Evolutionary conservation across 2,797 vertebrate genomes (phyloP), one percentile per base, ranked within the genome.

Genomic region (Agapornis canus): DNA sequence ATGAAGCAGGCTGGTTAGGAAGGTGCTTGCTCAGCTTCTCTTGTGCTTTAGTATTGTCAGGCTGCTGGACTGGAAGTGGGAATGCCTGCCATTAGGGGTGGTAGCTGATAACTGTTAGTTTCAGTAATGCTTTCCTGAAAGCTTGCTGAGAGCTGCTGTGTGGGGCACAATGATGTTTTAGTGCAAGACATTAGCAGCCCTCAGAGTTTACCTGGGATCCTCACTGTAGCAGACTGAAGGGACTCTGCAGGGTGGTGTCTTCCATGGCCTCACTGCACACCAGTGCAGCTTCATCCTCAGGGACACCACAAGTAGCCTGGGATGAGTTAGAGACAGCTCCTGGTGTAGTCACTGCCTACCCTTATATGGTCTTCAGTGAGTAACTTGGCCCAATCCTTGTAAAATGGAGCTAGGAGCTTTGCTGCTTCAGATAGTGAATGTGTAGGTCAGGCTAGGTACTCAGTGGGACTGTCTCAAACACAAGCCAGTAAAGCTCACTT

Each of bases 81-180:
- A 70, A 42, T 2, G 0, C 27, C 37, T 13, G 27, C 21, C 52
- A 2, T 11, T 39, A 13, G 35, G 3, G 29, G 9, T 37, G 11
- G 37, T 13, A 63, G 10, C 12, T 21, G 18, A 18, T 60, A 4
- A 4, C 39, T 81, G 3, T 16, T 57, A 4, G 10, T 40, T 70
- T 51, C 19, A 15, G 25, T 0, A 1, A 6, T 69, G 70, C 32
- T 43, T 22, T 57, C 49, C 54, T 5, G 4, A 27, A 17, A 51
- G 27, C 39, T 43, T 52, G 29, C 37, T 10, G 18, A 26, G 32
- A 59, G 32, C 39, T 70, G 51, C 25, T 1, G 0, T 1, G 1
- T 21, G 4, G 11, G 13, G 47, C 47, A 61, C 35, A 39, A 8
- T 18, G n/a, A 32, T 26, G 23, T 19, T 51, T 51, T 20, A 27